Evolutionary conservation across 2,888 invertebrate genomes (phyloP), one percentile per base, ranked within the genome.

Genomic region (Diarsia dahlii): DNA sequence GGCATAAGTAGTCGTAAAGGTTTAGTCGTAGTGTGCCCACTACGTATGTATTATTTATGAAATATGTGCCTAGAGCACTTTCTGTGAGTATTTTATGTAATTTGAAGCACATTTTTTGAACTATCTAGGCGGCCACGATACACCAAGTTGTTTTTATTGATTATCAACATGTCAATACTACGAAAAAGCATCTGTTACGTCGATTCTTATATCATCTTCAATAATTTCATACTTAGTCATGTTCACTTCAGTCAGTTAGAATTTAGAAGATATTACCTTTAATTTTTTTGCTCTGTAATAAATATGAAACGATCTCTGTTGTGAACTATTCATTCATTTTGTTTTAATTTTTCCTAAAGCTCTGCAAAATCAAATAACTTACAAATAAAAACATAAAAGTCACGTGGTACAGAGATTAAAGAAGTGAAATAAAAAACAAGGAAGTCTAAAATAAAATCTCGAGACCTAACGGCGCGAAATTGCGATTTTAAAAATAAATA

Each of bases 401-500:
- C 23, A 13, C 28, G 20, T 46, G 20, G 2, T 13, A 13, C 15
- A 28, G 0, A 69, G 28, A 46, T 28, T 45, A n/a, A 34, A 50
- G 34, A 28, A 13, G 13, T 28, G 20, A 58, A 45, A 68, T 56
- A 68, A 71, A 52, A 74, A 66, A 67, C 45, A 8, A 34, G 45
- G 76, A 67, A 60, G 52, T 62, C 20, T 52, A 46, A 75, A 75
- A 64, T 60, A 68, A 76, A 46, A 60, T 18, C 18, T 23, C 60
- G 15, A 60, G 46, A 62, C 60, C 20, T 60, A 60, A 34, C 28
- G 50, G 60, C 46, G 56, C 18, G 65, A 58, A 58, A 65, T n/a
- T 13, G 20, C 23, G 39, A 48, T 54, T 76, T 75, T 69, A 48
- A 69, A 58, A 58, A 71, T 65, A 76, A 71, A 46, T 71, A 60